Evolutionary conservation across 2,113 vertebrate genomes (phyloP), one percentile per base, ranked within the genome.

Genomic region (Egretta garzetta): DNA sequence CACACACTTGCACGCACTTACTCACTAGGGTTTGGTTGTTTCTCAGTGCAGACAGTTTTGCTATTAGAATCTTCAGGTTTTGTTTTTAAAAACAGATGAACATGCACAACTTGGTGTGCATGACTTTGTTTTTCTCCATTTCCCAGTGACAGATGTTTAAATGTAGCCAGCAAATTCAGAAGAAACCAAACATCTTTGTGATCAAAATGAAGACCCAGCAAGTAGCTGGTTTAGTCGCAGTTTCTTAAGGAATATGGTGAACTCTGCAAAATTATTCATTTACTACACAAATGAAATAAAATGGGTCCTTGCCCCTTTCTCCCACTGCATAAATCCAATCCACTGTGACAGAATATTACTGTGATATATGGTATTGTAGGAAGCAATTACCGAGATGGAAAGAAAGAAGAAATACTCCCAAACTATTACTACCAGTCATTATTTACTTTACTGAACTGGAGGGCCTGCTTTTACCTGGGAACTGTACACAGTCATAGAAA

Each of bases 211-310:
- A 8, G 9, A 72, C 43, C 58, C 32, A 39, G 43, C 23, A 83
- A 86, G 59, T 26, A n/a, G 20, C 62, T 75, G 76, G 14, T 79
- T 93, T 62, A 76, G 55, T 55, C 70, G 85, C 30, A 23, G 55
- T 68, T 90, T 90, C 71, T 76, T 37, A 43, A 37, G 32, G 55
- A 94, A 76, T 63, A 62, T 58, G 70, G 66, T 35, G 56, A 92
- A 45, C 41, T 80, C 86, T 64, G 37, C 67, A 59, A 53, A 83
- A 67, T 85, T 90, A 88, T 32, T 75, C 6, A 86, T 90, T 90
- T 87, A 33, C 80, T 91, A 55, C 23, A 62, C 22, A 73, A 88
- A 93, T 64, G 35, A 82, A 88, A 84, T 85, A 62, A 95, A 96
- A 92, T 32, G 37, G 41, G n/a, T 88, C 80, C 62, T 85, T 88